Evolutionary conservation across 2,797 vertebrate genomes (phyloP), one percentile per base, ranked within the genome.

Genomic region (Micropoecilia bifurca): DNA sequence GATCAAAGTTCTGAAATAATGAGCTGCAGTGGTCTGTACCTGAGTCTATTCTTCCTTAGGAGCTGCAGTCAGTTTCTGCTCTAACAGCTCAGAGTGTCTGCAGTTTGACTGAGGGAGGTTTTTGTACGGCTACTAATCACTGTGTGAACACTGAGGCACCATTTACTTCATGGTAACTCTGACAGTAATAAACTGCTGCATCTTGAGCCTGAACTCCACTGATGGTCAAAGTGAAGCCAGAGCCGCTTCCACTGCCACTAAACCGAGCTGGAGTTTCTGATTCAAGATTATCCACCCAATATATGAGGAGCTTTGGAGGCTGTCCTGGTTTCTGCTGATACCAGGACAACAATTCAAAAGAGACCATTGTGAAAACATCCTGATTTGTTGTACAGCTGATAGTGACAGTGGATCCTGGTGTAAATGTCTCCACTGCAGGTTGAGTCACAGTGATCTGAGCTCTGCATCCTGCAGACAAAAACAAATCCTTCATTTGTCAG

Each of bases 161-260:
- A 10, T 75, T 57, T 33, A 75, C 39, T 1, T 6, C 0, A 22
- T 90, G 47, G 0, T 0, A 0, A 79, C 85, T 82, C 39, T 63
- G 0, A 83, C 87, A 90, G 76, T 85, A 82, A 36, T 89, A 90
- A 82, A 83, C 83, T 83, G 85, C 90, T 43, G 82, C 86, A 90
- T 92, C 92, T 87, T 90, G 89, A 86, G 76, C 12, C 77, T 88
- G 85, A 84, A 80, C 86, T 77, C 78, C 77, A 87, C 46, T 89
- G 83, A 89, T 93, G 74, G 71, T 93, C 84, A 91, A 47, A 83
- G 79, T 73, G 83, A 85, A 90, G 47, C 77, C 84, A 77, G 84
- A 48, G 39, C 39, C 25, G 16, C 47, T 83, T 75, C 90, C 88
- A 75, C 84, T 88, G 74, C 88, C 89, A 77, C 79, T 89, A 45